phyloP scores from a whole-genome alignment of 64 coral and sea anemone species.

The Cladopsammia gracilis region DNA sequence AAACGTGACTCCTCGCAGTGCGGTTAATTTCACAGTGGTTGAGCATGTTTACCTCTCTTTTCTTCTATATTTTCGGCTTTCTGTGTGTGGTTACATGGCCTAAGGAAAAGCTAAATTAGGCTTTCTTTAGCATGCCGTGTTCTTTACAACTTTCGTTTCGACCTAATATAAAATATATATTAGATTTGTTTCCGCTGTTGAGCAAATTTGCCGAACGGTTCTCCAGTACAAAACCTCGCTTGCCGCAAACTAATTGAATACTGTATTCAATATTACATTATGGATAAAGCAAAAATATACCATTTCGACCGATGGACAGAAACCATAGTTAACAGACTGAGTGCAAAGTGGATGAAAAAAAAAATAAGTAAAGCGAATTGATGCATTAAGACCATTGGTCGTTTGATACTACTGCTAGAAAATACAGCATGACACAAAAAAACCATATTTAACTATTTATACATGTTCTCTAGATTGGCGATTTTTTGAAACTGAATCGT shows the following conservation, averaged over 20 bases:
- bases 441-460: no score
- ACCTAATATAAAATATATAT: not conserved
- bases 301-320: no score
- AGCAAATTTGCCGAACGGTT: not conserved
- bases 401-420: no score
- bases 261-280: no score
- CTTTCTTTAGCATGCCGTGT: not conserved
- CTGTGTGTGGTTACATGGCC: slow-evolving; percentile 22
- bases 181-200: not conserved
- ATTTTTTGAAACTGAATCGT: no score
- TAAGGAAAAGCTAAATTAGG: not conserved
- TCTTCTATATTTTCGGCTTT: slow-evolving; percentile 2
- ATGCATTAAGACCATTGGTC: no score
- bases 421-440: no score
- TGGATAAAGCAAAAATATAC: no score
- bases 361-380: no score
- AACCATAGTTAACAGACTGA: no score
- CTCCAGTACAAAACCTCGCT: not conserved
- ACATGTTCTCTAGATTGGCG: no score
- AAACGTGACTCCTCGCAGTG: not conserved
- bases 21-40: slow-evolving; percentile 50
- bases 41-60: not conserved
- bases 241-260: not conserved
- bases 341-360: no score
- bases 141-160: not conserved